A percentile compares a stretch with the other conserved stretches of the same genome.
These are phyloP conservation scores for Aporophyla lueneburgensis DNA, from an alignment of 2,888 invertebrate species.

Conservation along the genomic window DNA sequence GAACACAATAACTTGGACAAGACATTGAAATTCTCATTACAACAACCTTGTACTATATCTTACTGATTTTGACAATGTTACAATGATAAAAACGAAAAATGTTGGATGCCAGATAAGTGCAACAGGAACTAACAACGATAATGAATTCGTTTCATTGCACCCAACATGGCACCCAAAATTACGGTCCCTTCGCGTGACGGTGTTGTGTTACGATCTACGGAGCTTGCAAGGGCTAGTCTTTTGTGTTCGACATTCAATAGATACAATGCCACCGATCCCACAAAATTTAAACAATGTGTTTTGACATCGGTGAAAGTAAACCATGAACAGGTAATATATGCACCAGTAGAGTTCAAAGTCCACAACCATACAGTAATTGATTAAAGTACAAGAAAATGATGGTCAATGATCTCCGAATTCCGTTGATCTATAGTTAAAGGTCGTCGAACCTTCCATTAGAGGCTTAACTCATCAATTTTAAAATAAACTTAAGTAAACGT, in stretches of 20 bases:
- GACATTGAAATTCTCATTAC: conserved; percentile 36
- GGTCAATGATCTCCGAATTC: conserved; percentile 45
- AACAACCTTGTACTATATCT: conserved; percentile 23
- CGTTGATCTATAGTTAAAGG: conserved; percentile 68
- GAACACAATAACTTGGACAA: conserved; percentile 41
- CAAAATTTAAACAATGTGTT: conserved; percentile 78
- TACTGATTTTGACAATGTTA: conserved; percentile 27
- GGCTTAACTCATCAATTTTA: conserved; percentile 68
- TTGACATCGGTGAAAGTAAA: conserved; percentile 73
- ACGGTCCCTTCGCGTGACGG: conserved; percentile 79
- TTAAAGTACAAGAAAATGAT: conserved; percentile 23
- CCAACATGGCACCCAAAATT: conserved; percentile 66
- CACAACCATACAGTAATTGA: conserved; percentile 33
- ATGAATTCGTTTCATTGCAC: conserved; percentile 60
- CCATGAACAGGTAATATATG: conserved; percentile 58
- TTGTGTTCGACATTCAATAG: conserved; percentile 80
- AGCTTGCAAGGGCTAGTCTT: conserved; percentile 75
- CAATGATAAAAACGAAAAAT: conserved; percentile 23
- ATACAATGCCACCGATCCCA: conserved; percentile 80
- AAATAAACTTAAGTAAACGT: conserved; percentile 77
- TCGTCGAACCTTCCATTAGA: conserved; percentile 71
- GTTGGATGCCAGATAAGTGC: conserved; percentile 48
- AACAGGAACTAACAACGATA: conserved; percentile 54
- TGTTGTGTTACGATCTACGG: conserved; percentile 79
- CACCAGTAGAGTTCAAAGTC: conserved; percentile 48